These are phyloP conservation scores for Gerosis bhagava DNA, from an alignment of 2,888 invertebrate genomes.

Conservation along the genomic window DNA sequence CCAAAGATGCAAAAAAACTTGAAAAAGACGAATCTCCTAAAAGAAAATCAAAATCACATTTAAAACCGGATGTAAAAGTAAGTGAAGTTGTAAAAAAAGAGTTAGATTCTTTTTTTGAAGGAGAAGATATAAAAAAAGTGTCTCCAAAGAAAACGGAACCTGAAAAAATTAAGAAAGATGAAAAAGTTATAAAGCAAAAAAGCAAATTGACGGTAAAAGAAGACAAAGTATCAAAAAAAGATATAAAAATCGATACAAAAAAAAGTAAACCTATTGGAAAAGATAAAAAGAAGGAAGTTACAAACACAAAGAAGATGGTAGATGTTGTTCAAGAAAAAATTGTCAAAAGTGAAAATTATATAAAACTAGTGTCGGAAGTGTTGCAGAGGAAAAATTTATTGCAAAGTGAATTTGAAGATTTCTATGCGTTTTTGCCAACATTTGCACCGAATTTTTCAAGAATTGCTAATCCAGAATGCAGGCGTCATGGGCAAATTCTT, in stretches of 20 bases:
- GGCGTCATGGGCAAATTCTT: slow-evolving; percentile 86
- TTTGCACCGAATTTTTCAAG: slow-evolving; percentile 87
- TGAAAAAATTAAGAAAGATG: slow-evolving; percentile 33
- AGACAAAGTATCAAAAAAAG: slow-evolving; percentile 10
- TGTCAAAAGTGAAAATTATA: slow-evolving; percentile 15
- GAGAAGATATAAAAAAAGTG: slow-evolving; percentile 37
- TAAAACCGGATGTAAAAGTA: slow-evolving; percentile 18
- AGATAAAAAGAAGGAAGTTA: slow-evolving; percentile 1
- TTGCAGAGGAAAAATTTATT: slow-evolving; percentile 66
- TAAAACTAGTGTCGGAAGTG: slow-evolving; percentile 46
- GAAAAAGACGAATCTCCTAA: slow-evolving; percentile 24
- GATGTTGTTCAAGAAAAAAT: slow-evolving; percentile 14
- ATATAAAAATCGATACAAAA: slow-evolving; percentile 1
- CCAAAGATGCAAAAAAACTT: slow-evolving; percentile 7
- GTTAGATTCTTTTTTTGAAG: slow-evolving; percentile 22
- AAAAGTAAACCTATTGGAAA: slow-evolving; percentile 11
- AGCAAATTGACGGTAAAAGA: no score
- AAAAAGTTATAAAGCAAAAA: slow-evolving; percentile 39
- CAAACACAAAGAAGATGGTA: background rate
- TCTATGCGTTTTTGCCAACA: slow-evolving; percentile 85
- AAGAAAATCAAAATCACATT: slow-evolving; percentile 30
- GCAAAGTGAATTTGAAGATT: slow-evolving; percentile 82
- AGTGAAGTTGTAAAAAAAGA: slow-evolving; percentile 20
- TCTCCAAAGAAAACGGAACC: slow-evolving; percentile 41
- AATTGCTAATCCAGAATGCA: slow-evolving; percentile 84